A percentile compares a stretch with the other conserved stretches of the same genome.
These are phyloP conservation scores for Plecturocebus donacophilus DNA, from an alignment of 2,113 vertebrate species.

Conservation along the genomic window DNA sequence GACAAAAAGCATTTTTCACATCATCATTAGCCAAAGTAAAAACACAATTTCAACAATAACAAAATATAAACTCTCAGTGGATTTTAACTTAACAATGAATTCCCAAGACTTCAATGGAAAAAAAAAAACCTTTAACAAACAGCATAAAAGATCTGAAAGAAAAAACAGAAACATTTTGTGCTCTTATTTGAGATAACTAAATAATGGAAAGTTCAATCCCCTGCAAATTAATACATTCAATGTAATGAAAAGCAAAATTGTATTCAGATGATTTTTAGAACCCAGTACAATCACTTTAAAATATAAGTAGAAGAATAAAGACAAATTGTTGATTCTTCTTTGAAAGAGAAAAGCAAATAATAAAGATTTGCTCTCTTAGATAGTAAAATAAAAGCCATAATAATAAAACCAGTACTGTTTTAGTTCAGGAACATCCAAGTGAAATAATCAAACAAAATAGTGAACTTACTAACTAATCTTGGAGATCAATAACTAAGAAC, in stretches of 20 bases:
- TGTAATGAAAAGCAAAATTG: neutral
- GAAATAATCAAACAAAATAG: neutral
- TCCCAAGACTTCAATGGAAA: neutral
- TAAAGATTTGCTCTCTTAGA: neutral
- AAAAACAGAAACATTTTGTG: neutral
- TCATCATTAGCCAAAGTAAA: constrained; percentile 7
- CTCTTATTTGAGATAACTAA: neutral
- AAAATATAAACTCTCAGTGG: neutral
- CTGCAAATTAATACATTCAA: neutral
- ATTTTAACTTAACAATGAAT: neutral
- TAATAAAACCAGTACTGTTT: neutral
- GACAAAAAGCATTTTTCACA: neutral
- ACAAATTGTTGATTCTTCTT: neutral
- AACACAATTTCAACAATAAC: neutral
- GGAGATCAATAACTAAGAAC: neutral
- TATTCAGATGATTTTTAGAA: neutral
- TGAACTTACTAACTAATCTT: neutral
- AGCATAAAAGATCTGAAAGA: neutral
- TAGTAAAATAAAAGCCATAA: constrained; percentile 16
- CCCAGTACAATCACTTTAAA: neutral
- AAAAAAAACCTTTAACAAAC: neutral
- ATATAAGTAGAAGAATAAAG: neutral
- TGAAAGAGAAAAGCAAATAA: neutral
- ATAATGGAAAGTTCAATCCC: neutral
- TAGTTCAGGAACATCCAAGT: neutral